Conservation (phyloP, 2,888 invertebrate genomes). For the Deilephila elpenor region DNA sequence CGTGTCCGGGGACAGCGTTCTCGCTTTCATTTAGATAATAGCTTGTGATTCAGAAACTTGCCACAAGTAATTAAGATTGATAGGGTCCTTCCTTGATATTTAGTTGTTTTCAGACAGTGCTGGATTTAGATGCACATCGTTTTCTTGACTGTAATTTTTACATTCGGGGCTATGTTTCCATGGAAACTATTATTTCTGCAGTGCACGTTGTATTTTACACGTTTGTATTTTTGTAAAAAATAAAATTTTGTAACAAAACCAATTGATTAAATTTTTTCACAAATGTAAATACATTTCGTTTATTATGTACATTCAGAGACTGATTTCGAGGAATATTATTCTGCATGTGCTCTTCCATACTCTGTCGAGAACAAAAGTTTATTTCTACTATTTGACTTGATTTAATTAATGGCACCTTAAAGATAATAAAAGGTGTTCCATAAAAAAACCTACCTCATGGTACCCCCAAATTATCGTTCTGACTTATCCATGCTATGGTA, state of each 20-base stretch:
- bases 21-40: conserved; percentile 71
- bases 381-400: not conserved
- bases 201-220: too few species aligned
- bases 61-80: conserved; percentile 70
- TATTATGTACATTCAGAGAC: not conserved
- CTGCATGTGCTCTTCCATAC: too few species aligned
- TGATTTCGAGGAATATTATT: not conserved
- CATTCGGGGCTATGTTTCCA: not conserved
- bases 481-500: too few species aligned
- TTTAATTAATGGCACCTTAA: not conserved
- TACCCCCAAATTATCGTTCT: too few species aligned
- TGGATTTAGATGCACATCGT: conserved; percentile 33
- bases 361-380: too few species aligned
- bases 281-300: not conserved
- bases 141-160: conserved; percentile 35
- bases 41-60: conserved; percentile 61
- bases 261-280: not conserved
- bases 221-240: not conserved
- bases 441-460: too few species aligned
- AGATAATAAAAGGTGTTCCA: not conserved
- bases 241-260: too few species aligned
- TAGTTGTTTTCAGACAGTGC: conserved; percentile 47
- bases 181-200: not conserved
- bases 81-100: conserved; percentile 59
- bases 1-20: conserved; percentile 43